Conservation (phyloP, 2,888 invertebrate genomes). For the Neria commutata region DNA sequence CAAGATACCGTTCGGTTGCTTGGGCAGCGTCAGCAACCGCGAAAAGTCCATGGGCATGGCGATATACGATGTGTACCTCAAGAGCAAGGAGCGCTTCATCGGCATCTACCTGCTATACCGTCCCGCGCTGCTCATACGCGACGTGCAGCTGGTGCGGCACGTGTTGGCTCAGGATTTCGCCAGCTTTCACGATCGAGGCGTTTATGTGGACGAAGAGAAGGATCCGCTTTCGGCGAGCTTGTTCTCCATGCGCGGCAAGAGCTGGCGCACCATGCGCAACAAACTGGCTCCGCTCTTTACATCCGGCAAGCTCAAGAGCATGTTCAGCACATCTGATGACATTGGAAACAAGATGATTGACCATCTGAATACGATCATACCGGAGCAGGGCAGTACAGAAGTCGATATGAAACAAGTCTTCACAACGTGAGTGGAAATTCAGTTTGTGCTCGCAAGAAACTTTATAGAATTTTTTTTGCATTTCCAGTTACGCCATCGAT, state of each 20-base stretch:
- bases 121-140: slow-evolving; percentile 68
- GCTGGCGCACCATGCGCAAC: slow-evolving; percentile 69
- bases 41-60: slow-evolving; percentile 69
- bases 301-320: slow-evolving; percentile 69
- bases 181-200: slow-evolving; percentile 70
- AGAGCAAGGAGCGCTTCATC: slow-evolving; percentile 57
- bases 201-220: slow-evolving; percentile 66
- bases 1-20: slow-evolving; percentile 69
- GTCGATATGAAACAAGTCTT: slow-evolving; percentile 62
- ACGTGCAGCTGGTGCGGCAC: slow-evolving; percentile 68
- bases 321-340: slow-evolving; percentile 67
- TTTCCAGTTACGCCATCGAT: slow-evolving; percentile 59
- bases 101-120: slow-evolving; percentile 70
- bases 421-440: slow-evolving; percentile 27
- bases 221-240: slow-evolving; percentile 67
- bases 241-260: slow-evolving; percentile 56
- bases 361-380: slow-evolving; percentile 57
- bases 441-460: background rate
- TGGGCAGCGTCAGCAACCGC: slow-evolving; percentile 65
- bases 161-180: slow-evolving; percentile 69
- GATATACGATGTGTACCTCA: slow-evolving; percentile 66
- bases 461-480: background rate
- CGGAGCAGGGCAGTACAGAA: slow-evolving; percentile 47
- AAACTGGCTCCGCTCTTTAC: slow-evolving; percentile 73
- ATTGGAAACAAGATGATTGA: slow-evolving; percentile 65